phyloP scores from a whole-genome alignment of 1,140 invertebrate genomes.

The Aphelenchoides avenae region DNA sequence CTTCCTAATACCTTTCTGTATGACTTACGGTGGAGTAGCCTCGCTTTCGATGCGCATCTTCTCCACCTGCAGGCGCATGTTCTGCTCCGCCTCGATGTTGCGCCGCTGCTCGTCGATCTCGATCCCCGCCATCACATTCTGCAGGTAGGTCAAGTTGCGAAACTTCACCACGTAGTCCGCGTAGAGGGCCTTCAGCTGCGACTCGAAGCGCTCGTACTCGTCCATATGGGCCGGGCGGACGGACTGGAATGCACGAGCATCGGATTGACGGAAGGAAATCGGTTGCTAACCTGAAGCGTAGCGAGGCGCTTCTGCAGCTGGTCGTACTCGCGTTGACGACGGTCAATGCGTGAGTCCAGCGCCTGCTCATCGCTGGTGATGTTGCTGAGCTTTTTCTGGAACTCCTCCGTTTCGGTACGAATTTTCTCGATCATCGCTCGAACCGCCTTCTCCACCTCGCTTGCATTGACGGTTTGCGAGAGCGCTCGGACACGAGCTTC shows the following conservation, averaged over 20 bases:
- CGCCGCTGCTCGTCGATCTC: constrained; percentile 33
- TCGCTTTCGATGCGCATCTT: constrained; percentile 42
- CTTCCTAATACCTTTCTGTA: too few relatives aligned
- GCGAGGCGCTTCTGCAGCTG: constrained; percentile 81
- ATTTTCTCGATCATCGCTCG: constrained; percentile 21
- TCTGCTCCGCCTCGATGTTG: constrained; percentile 32
- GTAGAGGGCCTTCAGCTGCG: constrained; percentile 28
- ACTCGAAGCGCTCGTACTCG: constrained; percentile 85
- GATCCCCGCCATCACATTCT: constrained; percentile 29
- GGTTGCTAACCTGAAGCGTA: constrained; percentile 74
- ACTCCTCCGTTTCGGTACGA: constrained; percentile 15
- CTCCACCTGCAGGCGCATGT: constrained; percentile 39
- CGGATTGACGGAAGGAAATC: constrained; percentile 5
- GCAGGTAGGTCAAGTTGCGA: constrained; percentile 38
- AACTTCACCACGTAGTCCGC: constrained; percentile 38
- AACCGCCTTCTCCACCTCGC: constrained; percentile 37
- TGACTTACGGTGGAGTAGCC: constrained; percentile 25
- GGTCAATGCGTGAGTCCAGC: constrained; percentile 84
- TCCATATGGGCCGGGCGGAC: constrained; percentile 89
- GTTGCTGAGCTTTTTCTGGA: constrained; percentile 71
- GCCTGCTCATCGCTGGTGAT: constrained; percentile 78
- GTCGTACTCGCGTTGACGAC: constrained; percentile 80
- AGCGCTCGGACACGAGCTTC: constrained; percentile 40
- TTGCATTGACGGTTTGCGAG: constrained; percentile 42
- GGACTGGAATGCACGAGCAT: constrained; percentile 25